Evolutionary conservation across 92 coral and sea anemone species (phyloP), one percentile per base, ranked within the genome.

Genomic region (Ricordea florida): DNA sequence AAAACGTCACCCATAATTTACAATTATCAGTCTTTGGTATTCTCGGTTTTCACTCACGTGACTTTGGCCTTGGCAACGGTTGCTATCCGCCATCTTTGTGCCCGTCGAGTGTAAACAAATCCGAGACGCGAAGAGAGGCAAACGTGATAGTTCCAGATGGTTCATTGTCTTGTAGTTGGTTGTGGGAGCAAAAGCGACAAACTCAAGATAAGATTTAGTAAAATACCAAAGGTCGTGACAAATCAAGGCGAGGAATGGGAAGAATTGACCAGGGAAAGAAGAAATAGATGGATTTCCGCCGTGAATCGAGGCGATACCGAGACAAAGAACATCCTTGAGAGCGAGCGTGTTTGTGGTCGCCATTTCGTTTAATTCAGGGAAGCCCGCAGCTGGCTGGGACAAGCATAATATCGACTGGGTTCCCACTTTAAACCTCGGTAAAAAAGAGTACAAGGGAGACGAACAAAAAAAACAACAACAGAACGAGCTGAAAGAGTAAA

Each of bases 211-310:
- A 52, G 14, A 1, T 72, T 82, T 44, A 25, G 28, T 57, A 16
- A 33, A 15, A 62, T 84, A 41, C 90, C 90, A 8, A 59, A 48
- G 64, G 28, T 78, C 4, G 50, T 79, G 16, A 50, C 70, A 37
- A 79, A 78, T 61, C 90, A 85, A 79, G 90, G 90, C n/a, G 81
- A 79, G 44, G 85, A 79, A 48, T 57, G 48, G 70, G 86, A 79
- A 45, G 80, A 78, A 30, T 47, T 71, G 35, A 57, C 82, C 22
- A 56, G 31, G n/a, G 90, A 85, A 48, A 52, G 79, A 27, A 61
- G 87, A 37, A 61, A 65, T 53, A 46, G 42, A 14, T 73, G 91
- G 86, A 26, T 75, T 43, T 65, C 84, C 26, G 92, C 81, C 62
- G 78, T 86, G 4, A 81, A 85, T 59, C 83, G 76, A 10, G 78